A percentile compares a stretch with the other conserved stretches of the same genome.
phyloP scores from a whole-genome alignment of 2,797 vertebrate genomes.

The Petrocephalus sullivani region DNA sequence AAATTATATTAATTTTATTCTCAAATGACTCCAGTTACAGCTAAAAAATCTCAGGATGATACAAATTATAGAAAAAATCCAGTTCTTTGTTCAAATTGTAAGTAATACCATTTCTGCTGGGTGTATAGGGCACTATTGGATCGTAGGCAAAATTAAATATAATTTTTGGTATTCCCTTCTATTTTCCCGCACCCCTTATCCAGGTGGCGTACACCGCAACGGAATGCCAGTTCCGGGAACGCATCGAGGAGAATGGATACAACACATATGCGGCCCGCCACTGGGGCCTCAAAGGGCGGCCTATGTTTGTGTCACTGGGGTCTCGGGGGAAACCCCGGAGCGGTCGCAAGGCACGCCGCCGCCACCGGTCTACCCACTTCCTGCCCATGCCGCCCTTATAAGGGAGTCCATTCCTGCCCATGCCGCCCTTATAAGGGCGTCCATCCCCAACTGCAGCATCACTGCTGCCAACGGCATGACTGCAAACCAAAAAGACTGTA shows the following conservation, averaged over 20 bases:
- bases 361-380: conserved; percentile 86
- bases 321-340: conserved; percentile 68
- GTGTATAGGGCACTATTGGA: neutral
- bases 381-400: conserved; percentile 81
- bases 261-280: conserved; percentile 83
- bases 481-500: neutral
- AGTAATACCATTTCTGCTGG: neutral
- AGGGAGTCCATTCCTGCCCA: conserved; percentile 70
- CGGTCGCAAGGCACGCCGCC: conserved; percentile 70
- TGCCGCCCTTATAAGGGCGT: conserved; percentile 69
- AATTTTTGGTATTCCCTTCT: neutral
- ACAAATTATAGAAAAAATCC: conserved; percentile 20
- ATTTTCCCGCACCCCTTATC: neutral
- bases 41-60: conserved; percentile 28
- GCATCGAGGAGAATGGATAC: conserved; percentile 90
- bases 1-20: conserved; percentile 24
- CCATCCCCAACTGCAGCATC: conserved; percentile 13
- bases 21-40: conserved; percentile 33
- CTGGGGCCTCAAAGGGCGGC: conserved; percentile 75
- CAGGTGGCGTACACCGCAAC: conserved; percentile 76
- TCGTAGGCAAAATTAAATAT: neutral
- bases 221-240: conserved; percentile 85
- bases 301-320: conserved; percentile 86
- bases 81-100: neutral
- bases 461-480: neutral